These are phyloP conservation scores for Drosophila cyrtoloma DNA, from an alignment of 2,888 invertebrate species.

Conservation along the genomic window DNA sequence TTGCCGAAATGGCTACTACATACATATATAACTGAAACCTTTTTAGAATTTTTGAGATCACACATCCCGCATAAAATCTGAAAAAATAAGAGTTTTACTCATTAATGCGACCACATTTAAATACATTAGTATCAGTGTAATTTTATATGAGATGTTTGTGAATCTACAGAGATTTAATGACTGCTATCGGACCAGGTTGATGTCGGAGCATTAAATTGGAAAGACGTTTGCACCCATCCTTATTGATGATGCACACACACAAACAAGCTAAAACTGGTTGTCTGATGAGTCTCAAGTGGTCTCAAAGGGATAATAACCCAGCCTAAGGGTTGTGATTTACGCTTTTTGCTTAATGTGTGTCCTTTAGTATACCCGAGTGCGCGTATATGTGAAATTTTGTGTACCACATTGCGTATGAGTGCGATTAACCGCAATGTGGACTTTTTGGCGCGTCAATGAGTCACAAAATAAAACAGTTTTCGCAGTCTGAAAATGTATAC, in stretches of 20 bases:
- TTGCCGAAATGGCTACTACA: background rate
- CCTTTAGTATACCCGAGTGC: slow-evolving; percentile 4
- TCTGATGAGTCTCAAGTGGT: slow-evolving; percentile 66
- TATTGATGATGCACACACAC: slow-evolving; percentile 41
- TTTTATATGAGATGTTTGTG: background rate
- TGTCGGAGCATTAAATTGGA: slow-evolving; percentile 35
- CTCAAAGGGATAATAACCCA: slow-evolving; percentile 67
- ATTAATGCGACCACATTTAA: background rate
- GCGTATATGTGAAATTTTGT: background rate
- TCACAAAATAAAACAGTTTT: slow-evolving; percentile 19
- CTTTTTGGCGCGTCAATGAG: slow-evolving; percentile 30
- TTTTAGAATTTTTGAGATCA: background rate
- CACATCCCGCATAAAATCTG: background rate
- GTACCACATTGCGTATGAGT: slow-evolving; percentile 51
- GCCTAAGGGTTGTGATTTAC: slow-evolving; percentile 53
- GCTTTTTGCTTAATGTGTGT: slow-evolving; percentile 17
- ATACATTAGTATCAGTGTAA: background rate
- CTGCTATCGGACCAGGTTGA: slow-evolving; percentile 48
- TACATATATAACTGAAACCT: background rate
- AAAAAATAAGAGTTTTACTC: background rate
- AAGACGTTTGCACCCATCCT: slow-evolving; percentile 20
- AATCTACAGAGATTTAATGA: slow-evolving; percentile 63
- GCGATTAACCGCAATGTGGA: slow-evolving; percentile 53
- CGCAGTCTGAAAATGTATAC: background rate
- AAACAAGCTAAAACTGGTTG: slow-evolving; percentile 28